These are phyloP conservation scores for Eudyptes chrysolophus DNA, from an alignment of 2,113 vertebrate species.

Conservation along the genomic window DNA sequence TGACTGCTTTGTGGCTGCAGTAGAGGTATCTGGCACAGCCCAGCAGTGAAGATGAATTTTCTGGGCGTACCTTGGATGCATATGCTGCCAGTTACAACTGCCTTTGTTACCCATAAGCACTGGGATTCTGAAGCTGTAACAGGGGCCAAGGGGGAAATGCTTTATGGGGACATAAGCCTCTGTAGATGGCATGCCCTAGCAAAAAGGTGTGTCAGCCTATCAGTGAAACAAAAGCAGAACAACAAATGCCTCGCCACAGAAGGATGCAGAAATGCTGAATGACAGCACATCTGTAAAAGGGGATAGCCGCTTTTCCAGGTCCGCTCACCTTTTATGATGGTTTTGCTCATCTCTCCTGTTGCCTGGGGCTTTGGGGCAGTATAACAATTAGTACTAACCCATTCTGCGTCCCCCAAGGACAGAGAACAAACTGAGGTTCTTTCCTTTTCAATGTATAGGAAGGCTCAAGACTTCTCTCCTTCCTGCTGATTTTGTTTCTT, in stretches of 20 bases:
- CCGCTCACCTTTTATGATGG: background rate
- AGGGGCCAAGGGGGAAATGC: background rate
- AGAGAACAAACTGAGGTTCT: background rate
- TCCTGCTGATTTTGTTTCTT: background rate
- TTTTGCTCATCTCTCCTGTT: background rate
- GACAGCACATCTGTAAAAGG: background rate
- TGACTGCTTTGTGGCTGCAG: background rate
- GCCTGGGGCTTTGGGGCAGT: background rate
- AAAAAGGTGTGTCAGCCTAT: background rate
- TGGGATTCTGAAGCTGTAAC: background rate
- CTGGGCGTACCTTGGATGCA: background rate
- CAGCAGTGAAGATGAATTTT: background rate
- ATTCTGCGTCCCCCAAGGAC: background rate
- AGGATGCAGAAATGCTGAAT: background rate
- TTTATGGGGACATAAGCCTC: background rate
- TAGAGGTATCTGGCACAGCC: background rate
- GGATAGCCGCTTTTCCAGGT: background rate
- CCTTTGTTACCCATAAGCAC: background rate
- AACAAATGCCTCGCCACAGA: background rate
- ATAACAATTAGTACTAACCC: accelerated
- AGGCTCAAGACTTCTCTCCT: background rate
- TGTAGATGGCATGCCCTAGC: background rate
- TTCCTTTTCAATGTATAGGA: background rate
- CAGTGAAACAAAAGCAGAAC: background rate
- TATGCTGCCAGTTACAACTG: background rate